A percentile compares a stretch with the other conserved stretches of the same genome.
phyloP scores from a whole-genome alignment of 1,140 invertebrate genomes.

The Bombus huntii region DNA sequence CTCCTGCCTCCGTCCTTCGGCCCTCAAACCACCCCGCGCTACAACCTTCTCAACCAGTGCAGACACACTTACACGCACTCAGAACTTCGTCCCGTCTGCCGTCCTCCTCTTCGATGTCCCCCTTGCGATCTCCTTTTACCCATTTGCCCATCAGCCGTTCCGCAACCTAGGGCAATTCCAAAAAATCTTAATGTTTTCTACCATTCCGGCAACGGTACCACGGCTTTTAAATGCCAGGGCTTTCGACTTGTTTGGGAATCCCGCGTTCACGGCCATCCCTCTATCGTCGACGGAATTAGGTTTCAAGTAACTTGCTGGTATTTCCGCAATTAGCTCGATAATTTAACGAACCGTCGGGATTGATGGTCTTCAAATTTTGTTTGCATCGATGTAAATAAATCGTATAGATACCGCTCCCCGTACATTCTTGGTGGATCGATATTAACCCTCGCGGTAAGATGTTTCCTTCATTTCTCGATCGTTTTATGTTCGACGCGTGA shows the following conservation, averaged over 20 bases:
- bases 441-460: not conserved
- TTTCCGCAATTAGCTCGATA: slow-evolving; percentile 12
- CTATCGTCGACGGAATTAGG: slow-evolving; percentile 9
- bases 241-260: not conserved
- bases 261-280: not conserved
- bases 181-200: slow-evolving; percentile 59
- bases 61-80: slow-evolving; percentile 60
- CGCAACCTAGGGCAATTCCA: slow-evolving; percentile 72
- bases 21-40: slow-evolving; percentile 50
- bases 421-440: slow-evolving; percentile 2
- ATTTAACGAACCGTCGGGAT: slow-evolving; percentile 18
- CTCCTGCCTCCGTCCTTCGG: slow-evolving; percentile 61
- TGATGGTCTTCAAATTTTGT: slow-evolving; percentile 11
- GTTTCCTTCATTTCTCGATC: not conserved
- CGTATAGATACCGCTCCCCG: not conserved
- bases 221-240: not conserved
- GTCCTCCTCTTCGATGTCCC: slow-evolving; percentile 26
- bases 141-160: slow-evolving; percentile 61
- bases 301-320: slow-evolving; percentile 24
- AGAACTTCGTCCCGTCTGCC: slow-evolving; percentile 39
- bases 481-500: not conserved
- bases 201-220: not conserved
- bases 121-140: slow-evolving; percentile 32
- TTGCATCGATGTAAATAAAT: slow-evolving; percentile 4
- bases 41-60: slow-evolving; percentile 69